Evolutionary conservation across 1,140 invertebrate genomes (phyloP).

Genomic region (Procambarus clarkii): DNA sequence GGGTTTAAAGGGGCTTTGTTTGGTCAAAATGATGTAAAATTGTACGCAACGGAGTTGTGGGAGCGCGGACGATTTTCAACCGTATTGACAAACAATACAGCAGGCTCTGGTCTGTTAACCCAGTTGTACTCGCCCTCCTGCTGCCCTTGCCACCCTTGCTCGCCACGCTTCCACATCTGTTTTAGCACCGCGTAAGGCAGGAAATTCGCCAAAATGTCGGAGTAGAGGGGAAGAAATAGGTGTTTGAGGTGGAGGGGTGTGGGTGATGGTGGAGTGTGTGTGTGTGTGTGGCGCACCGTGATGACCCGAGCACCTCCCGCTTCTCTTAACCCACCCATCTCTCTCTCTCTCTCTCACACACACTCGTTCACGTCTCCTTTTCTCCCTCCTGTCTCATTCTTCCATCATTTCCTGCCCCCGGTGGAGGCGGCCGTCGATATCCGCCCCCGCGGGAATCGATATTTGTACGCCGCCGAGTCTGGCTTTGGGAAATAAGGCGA

Average conservation of each 20-base stretch:
- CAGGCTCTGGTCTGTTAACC: neutral
- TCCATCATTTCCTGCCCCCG: too few species aligned
- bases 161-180: neutral
- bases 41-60: constrained; percentile 24
- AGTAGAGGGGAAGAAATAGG: neutral
- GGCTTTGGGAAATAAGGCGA: too few species aligned
- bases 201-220: neutral
- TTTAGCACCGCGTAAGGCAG: neutral
- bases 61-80: constrained; percentile 35
- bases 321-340: too few species aligned
- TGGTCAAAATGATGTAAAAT: neutral
- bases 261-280: neutral
- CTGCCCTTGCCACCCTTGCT: neutral
- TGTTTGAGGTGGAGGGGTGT: neutral
- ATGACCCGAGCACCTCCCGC: neutral
- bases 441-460: too few species aligned
- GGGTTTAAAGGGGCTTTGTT: neutral
- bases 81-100: constrained; percentile 42
- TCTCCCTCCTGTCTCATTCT: too few species aligned
- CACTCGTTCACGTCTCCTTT: too few species aligned
- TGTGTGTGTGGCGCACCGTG: neutral
- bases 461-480: too few species aligned
- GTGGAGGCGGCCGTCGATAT: too few species aligned
- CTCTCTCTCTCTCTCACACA: too few species aligned
- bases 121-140: constrained; percentile 1